Evolutionary conservation across 2,888 invertebrate genomes (phyloP).

Genomic region (Lampropteryx suffumata): DNA sequence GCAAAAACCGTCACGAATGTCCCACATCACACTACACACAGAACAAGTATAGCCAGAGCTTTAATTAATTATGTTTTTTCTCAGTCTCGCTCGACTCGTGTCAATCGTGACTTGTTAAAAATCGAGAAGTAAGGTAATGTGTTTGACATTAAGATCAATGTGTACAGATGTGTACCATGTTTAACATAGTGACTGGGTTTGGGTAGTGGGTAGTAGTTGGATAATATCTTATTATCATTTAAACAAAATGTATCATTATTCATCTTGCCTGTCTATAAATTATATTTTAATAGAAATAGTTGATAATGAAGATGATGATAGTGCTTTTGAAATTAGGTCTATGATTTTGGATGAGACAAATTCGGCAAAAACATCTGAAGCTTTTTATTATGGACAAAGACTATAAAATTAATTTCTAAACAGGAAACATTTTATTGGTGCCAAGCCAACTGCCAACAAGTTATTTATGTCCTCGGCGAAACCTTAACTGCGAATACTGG

Average conservation of each 20-base stretch:
- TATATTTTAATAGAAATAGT: too few species aligned
- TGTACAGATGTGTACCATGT: neutral
- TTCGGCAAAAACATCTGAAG: neutral
- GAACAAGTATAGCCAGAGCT: neutral
- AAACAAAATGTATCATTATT: too few species aligned
- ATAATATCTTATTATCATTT: too few species aligned
- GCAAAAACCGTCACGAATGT: constrained; percentile 27
- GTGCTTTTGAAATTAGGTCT: too few species aligned
- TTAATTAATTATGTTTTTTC: constrained; percentile 35
- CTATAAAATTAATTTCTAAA: constrained; percentile 9
- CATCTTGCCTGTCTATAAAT: too few species aligned
- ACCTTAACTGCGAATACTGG: constrained; percentile 16
- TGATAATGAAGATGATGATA: too few species aligned
- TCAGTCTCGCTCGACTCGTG: constrained; percentile 34
- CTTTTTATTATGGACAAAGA: neutral
- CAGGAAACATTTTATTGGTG: constrained; percentile 18
- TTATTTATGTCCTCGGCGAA: constrained; percentile 11
- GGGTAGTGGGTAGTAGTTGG: too few species aligned
- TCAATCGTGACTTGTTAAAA: constrained; percentile 49
- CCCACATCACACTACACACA: constrained; percentile 10
- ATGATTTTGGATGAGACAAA: neutral
- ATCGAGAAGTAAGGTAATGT: constrained; percentile 55
- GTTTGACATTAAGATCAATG: constrained; percentile 54
- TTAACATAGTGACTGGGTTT: too few species aligned
- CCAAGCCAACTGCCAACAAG: neutral